phyloP scores from a whole-genome alignment of 2,797 vertebrate species.

The Sphaeramia orbicularis region DNA sequence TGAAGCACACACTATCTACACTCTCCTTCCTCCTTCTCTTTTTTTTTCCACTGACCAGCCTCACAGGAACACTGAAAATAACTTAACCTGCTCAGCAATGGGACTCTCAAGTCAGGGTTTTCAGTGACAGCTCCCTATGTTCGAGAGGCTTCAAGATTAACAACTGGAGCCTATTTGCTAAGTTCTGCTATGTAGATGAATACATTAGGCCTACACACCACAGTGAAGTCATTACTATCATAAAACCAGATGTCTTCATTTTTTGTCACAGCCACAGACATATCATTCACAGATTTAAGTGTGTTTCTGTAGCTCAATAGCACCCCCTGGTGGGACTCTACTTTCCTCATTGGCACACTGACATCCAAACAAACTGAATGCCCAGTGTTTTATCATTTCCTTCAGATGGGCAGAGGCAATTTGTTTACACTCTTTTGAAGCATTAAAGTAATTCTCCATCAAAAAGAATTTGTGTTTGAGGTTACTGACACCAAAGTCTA shows the following conservation, averaged over 20 bases:
- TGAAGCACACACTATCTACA: conserved; percentile 49
- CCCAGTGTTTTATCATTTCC: conserved; percentile 65
- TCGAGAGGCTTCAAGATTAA: conserved; percentile 52
- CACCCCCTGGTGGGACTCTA: conserved; percentile 91
- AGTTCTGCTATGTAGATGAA: conserved; percentile 63
- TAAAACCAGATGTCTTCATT: conserved; percentile 80
- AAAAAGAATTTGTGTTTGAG: conserved; percentile 50
- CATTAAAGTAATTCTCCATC: conserved; percentile 51
- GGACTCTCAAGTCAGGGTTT: conserved; percentile 81
- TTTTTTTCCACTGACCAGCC: conserved; percentile 79
- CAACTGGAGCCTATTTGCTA: conserved; percentile 53
- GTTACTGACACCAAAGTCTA: conserved; percentile 47
- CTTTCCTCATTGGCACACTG: conserved; percentile 69
- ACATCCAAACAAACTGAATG: conserved; percentile 72
- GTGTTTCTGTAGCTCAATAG: conserved; percentile 88
- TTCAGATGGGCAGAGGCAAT: conserved; percentile 65
- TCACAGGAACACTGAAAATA: conserved; percentile 86
- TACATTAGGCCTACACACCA: conserved; percentile 66
- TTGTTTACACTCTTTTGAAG: conserved; percentile 62
- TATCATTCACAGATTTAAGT: conserved; percentile 50
- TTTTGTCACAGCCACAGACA: conserved; percentile 71
- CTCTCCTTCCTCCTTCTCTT: conserved; percentile 41
- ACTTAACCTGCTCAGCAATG: conserved; percentile 84
- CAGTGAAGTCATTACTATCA: conserved; percentile 79
- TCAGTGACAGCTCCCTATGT: conserved; percentile 67